Evolutionary conservation across 2,113 vertebrate species (phyloP), one percentile per base, ranked within the genome.

Genomic region (Corydoras maculifer): DNA sequence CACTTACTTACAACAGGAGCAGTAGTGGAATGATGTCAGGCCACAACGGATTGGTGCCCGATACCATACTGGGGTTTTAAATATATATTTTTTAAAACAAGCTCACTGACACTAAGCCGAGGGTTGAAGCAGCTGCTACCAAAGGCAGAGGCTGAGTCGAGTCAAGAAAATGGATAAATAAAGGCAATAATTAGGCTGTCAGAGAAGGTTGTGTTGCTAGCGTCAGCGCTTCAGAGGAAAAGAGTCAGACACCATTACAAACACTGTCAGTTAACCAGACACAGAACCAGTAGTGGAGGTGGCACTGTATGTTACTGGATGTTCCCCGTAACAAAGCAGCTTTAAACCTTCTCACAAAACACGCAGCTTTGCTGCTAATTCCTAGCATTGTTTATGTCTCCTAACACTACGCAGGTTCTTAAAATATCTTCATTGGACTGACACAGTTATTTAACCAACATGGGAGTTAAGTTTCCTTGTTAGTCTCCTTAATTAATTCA

Each of bases 151-250:
- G 61, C 73, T 18, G 75, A 80, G 75, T 12, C n/a, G 18, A 69
- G 63, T 62, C 7, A 59, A 68, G 69, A 59, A 75, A 62, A 80
- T 61, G 77, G 57, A 75, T 76, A 68, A 78, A 75, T 66, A 74
- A 74, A 78, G 61, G 76, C 62, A 78, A 59, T 70, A 79, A 80
- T 80, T 80, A 80, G 59, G 43, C 76, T 78, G 76, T 78, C 71
- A 75, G 61, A 69, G 61, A 55, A 71, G 65, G 50, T 13, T 61
- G 62, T 63, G 68, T 49, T 55, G 62, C 53, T 31, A 32, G 58
- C 55, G 35, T 66, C 74, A 71, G 68, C 58, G 51, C 62, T 70
- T 69, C 61, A 65, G 49, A 73, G 60, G n/a, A 50, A 65, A 75
- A 60, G 15, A 61, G 72, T 68, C 74, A 74, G 78, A 78, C 30